Evolutionary conservation across 2,113 vertebrate genomes (phyloP), one percentile per base, ranked within the genome.

Genomic region (Austrofundulus limnaeus): DNA sequence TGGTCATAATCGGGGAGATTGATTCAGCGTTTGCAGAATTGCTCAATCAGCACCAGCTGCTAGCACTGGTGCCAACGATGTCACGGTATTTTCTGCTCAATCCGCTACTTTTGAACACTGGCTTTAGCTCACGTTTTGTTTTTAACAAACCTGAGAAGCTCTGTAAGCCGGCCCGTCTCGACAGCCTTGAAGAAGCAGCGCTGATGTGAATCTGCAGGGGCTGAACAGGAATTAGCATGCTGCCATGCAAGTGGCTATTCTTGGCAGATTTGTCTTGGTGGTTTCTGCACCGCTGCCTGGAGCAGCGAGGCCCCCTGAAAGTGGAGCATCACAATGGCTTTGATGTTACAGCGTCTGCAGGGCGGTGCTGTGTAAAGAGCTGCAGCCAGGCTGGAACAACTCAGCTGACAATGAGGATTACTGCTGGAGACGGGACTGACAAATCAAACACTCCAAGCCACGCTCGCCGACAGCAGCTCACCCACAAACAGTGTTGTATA

Each of bases 251-350:
- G 31, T 23, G 24, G 61, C 81, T 88, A 81, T 84, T 88, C 81
- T 17, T 0, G 43, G 67, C 63, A 14, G 48, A 71, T 75, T 65
- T 41, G 28, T 70, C 52, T 84, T 82, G 78, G 83, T 80, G 79
- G 79, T 75, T 54, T 8, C 55, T 19, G 39, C 69, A 61, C 66
- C 37, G 66, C 55, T 38, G 82, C 81, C 86, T 82, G 65, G 80
- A 86, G 82, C 72, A 13, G 2, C 2, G 53, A 62, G 69, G 61
- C 66, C 58, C n/a, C 34, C 55, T 6, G 70, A 83, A 85, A 88
- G 66, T 86, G 62, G 84, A 86, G 70, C 86, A 78, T 56, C 70
- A 70, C 65, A 59, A 43, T 55, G 20, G 73, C 84, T 81, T 83
- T 83, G 82, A 88, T 74, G 82, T 70, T 57, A 65, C 51, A 65